phyloP scores from a whole-genome alignment of 2,797 vertebrate species.

The Pterois miles region DNA sequence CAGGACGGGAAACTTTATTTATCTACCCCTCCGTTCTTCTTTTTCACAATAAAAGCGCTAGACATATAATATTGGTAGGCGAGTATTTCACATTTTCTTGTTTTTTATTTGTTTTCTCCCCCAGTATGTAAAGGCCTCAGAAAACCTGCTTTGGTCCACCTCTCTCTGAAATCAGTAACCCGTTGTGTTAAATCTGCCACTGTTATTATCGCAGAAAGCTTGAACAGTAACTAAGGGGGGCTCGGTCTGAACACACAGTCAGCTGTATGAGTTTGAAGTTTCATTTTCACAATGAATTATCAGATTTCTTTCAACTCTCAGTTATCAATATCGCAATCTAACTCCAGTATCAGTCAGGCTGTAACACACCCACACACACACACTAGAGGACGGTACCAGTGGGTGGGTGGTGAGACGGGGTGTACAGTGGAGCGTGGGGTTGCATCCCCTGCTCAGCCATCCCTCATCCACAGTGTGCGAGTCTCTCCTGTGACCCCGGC shows the following conservation, averaged over 20 bases:
- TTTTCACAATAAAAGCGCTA: no score
- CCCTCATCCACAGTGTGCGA: conserved; percentile 88
- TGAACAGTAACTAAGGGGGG: neutral
- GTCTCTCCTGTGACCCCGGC: conserved; percentile 87
- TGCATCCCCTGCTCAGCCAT: conserved; percentile 84
- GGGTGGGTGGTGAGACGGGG: conserved; percentile 59
- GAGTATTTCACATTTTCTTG: no score
- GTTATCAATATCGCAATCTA: neutral
- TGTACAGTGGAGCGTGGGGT: conserved; percentile 79
- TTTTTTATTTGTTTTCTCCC: no score
- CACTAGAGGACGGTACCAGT: conserved; percentile 23
- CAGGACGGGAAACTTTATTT: no score
- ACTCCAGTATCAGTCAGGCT: neutral
- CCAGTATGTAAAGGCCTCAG: no score
- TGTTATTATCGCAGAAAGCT: neutral
- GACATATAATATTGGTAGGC: no score
- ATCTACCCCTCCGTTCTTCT: no score
- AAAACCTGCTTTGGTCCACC: neutral
- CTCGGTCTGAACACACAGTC: neutral
- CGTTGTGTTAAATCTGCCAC: neutral
- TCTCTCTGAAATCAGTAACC: neutral
- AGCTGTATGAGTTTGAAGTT: neutral
- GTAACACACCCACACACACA: conserved; percentile 1
- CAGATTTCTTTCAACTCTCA: neutral
- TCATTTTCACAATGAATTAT: neutral